Evolutionary conservation across 2,888 invertebrate species (phyloP).

Genomic region (Pyrochroa serraticornis): DNA sequence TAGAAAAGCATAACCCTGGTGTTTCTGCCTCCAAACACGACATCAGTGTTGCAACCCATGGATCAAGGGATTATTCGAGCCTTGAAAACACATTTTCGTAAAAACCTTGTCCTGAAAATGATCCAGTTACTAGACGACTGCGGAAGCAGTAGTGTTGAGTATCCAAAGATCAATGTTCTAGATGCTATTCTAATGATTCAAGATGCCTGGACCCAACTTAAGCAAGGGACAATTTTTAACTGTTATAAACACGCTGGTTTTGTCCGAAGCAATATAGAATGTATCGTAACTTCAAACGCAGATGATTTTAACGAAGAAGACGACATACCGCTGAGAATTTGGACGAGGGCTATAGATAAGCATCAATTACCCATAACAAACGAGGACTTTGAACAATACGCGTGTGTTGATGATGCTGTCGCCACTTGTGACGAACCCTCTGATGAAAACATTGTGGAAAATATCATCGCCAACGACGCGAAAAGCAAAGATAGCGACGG

Average conservation of each 20-base stretch:
- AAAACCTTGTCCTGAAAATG: conserved; percentile 1
- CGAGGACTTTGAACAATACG: too few relatives aligned
- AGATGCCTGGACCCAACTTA: background rate
- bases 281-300: conserved; percentile 2
- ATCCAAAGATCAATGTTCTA: background rate
- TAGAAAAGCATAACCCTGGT: conserved; percentile 18
- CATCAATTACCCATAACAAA: too few relatives aligned
- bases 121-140: background rate
- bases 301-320: background rate
- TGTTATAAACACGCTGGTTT: conserved; percentile 2
- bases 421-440: too few relatives aligned
- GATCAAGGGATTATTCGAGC: conserved; percentile 14
- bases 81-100: background rate
- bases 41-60: conserved; percentile 25
- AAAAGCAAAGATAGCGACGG: too few relatives aligned
- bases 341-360: too few relatives aligned
- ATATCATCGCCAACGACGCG: too few relatives aligned
- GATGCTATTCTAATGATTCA: conserved; percentile 5
- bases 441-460: too few relatives aligned
- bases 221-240: conserved; percentile 3
- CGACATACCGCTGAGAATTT: too few relatives aligned
- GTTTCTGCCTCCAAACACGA: conserved; percentile 32
- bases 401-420: too few relatives aligned
- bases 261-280: conserved; percentile 1
- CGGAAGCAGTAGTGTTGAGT: background rate